Evolutionary conservation across 1,140 invertebrate genomes (phyloP).

Genomic region (Heliconius hermathena): DNA sequence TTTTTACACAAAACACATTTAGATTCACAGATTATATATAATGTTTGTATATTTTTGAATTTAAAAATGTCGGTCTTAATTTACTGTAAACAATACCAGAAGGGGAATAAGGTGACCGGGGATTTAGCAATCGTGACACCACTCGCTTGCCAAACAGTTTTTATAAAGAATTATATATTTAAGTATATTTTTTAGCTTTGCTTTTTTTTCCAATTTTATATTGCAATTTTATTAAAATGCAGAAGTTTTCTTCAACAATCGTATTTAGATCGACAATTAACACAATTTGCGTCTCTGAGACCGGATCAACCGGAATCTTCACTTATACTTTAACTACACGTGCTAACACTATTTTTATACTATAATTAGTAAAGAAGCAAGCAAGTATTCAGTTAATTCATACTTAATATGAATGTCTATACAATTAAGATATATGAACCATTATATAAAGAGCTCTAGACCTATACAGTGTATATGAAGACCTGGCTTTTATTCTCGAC

Average conservation of each 20-base stretch:
- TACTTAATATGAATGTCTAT: constrained; percentile 42
- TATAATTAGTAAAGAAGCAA: neutral
- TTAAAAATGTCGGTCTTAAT: constrained; percentile 36
- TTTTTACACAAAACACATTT: constrained; percentile 36
- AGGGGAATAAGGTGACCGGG: constrained; percentile 34
- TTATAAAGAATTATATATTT: neutral
- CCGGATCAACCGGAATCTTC: no score
- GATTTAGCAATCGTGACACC: constrained; percentile 33
- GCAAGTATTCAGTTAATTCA: neutral
- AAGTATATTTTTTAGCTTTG: neutral
- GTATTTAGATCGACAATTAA: no score
- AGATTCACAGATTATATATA: constrained; percentile 16
- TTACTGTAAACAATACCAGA: constrained; percentile 36
- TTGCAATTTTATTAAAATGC: neutral
- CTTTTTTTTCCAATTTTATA: neutral
- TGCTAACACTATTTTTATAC: neutral
- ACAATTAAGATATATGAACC: constrained; percentile 38
- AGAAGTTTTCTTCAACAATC: neutral
- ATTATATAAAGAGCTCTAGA: constrained; percentile 33
- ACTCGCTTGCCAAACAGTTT: constrained; percentile 27
- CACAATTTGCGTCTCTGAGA: no score
- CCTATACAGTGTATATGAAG: constrained; percentile 18
- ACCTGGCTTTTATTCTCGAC: constrained; percentile 32
- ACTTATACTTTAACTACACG: neutral
- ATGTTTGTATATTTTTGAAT: constrained; percentile 30